Conservation (phyloP, 1,140 invertebrate genomes). For the Ectropis grisescens region DNA sequence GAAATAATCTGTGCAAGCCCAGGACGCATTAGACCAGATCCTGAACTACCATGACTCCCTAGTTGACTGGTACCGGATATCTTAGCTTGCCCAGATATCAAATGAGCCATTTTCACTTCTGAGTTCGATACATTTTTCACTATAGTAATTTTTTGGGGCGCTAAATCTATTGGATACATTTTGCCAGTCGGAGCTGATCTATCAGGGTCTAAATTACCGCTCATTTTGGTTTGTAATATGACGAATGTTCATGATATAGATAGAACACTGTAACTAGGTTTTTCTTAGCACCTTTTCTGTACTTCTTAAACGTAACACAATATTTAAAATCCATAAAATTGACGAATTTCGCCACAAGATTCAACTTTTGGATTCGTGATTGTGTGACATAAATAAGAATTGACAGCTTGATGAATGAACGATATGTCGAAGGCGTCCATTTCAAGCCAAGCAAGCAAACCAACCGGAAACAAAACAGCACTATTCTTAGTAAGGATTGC, state of each 20-base stretch:
- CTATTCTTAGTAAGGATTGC: no score
- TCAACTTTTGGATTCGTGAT: no score
- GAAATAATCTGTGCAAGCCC: constrained; percentile 47
- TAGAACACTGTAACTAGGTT: background rate
- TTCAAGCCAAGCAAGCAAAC: no score
- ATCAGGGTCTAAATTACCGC: constrained; percentile 56
- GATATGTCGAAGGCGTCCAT: no score
- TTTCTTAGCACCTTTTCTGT: no score
- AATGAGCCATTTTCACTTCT: constrained; percentile 59
- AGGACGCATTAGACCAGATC: constrained; percentile 46
- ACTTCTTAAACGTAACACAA: no score
- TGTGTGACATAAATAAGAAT: no score
- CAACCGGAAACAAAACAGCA: no score
- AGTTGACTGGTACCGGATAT: constrained; percentile 38
- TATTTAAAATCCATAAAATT: no score
- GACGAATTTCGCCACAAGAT: no score
- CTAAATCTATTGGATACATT: constrained; percentile 67
- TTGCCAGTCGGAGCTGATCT: constrained; percentile 49
- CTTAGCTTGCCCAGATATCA: constrained; percentile 46
- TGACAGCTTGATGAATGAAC: no score
- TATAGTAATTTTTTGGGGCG: constrained; percentile 62
- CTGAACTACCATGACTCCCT: constrained; percentile 33
- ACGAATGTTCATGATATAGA: constrained; percentile 3
- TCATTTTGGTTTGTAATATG: constrained; percentile 37
- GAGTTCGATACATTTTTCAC: constrained; percentile 58